Evolutionary conservation across 2,888 invertebrate genomes (phyloP).

Genomic region (Cartodere bifasciata): DNA sequence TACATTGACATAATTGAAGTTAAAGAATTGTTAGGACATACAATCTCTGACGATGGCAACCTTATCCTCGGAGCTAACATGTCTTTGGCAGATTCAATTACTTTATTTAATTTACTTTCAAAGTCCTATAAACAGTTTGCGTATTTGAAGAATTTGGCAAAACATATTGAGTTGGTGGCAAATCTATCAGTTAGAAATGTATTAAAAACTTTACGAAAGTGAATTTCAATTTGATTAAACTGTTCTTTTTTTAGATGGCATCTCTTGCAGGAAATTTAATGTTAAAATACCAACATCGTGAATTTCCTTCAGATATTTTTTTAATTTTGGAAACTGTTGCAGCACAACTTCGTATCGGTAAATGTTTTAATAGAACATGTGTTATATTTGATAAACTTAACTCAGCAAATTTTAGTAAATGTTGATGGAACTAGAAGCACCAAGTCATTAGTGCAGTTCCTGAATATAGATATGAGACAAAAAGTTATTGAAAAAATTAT

Average conservation of each 20-base stretch:
- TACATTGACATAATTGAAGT: constrained; percentile 53
- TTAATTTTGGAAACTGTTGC: constrained; percentile 46
- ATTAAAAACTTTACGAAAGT: too few relatives aligned
- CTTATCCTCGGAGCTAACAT: constrained; percentile 48
- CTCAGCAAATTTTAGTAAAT: constrained; percentile 23
- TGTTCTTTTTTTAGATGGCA: constrained; percentile 41
- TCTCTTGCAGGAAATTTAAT: constrained; percentile 58
- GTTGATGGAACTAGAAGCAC: constrained; percentile 16
- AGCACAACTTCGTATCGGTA: constrained; percentile 35
- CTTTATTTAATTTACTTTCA: constrained; percentile 34
- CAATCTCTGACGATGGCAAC: constrained; percentile 32
- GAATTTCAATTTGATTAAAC: too few relatives aligned
- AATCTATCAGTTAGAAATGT: constrained; percentile 61
- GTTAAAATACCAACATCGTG: constrained; percentile 51
- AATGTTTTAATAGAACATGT: constrained; percentile 2
- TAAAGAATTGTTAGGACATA: constrained; percentile 39
- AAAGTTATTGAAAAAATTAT: constrained; percentile 37
- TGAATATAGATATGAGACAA: constrained; percentile 34
- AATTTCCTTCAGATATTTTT: constrained; percentile 64
- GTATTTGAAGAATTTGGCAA: constrained; percentile 42
- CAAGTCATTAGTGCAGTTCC: constrained; percentile 27
- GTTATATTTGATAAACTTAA: background rate
- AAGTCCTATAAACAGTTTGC: constrained; percentile 38
- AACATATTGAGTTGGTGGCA: constrained; percentile 57
- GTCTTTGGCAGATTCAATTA: constrained; percentile 41